These are phyloP conservation scores for Pyralis farinalis DNA, from an alignment of 2,888 invertebrate genomes.

Conservation along the genomic window DNA sequence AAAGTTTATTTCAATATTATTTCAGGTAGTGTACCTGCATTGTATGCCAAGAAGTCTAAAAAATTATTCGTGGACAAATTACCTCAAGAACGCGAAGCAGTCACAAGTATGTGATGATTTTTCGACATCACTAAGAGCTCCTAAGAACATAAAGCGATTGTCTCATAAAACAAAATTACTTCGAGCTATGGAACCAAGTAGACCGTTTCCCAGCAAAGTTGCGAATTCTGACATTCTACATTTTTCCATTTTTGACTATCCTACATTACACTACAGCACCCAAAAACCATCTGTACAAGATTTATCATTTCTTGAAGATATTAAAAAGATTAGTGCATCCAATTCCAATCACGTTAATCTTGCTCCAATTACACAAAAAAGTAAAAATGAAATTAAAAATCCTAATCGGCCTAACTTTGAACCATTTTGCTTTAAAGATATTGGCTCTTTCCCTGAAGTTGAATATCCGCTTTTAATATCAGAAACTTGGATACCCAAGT, in stretches of 20 bases:
- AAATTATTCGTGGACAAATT: slow-evolving; percentile 19
- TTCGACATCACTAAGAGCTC: neutral
- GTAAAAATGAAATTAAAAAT: too few relatives aligned
- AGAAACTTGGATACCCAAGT: slow-evolving; percentile 51
- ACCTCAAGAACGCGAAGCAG: slow-evolving; percentile 16
- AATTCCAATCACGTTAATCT: neutral
- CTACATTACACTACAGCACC: slow-evolving; percentile 7
- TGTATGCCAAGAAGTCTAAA: slow-evolving; percentile 31
- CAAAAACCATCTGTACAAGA: slow-evolving; percentile 3
- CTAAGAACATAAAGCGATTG: neutral
- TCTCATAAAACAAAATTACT: neutral
- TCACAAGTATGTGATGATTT: slow-evolving; percentile 10
- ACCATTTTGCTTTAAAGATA: slow-evolving; percentile 23
- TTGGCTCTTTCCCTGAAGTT: slow-evolving; percentile 50
- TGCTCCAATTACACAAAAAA: neutral
- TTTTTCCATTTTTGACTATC: slow-evolving; percentile 48
- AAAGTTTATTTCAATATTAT: slow-evolving; percentile 13
- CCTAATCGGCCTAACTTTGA: slow-evolving; percentile 13
- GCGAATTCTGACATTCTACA: too few relatives aligned
- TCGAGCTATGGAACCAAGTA: slow-evolving; percentile 11
- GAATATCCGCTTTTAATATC: slow-evolving; percentile 51
- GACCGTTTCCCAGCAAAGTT: slow-evolving; percentile 17
- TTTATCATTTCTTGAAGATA: slow-evolving; percentile 2
- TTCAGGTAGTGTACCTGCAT: slow-evolving; percentile 34
- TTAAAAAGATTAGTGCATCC: neutral